Evolutionary conservation across 2,797 vertebrate genomes (phyloP), one percentile per base, ranked within the genome.

Genomic region (Sebastes cheni): DNA sequence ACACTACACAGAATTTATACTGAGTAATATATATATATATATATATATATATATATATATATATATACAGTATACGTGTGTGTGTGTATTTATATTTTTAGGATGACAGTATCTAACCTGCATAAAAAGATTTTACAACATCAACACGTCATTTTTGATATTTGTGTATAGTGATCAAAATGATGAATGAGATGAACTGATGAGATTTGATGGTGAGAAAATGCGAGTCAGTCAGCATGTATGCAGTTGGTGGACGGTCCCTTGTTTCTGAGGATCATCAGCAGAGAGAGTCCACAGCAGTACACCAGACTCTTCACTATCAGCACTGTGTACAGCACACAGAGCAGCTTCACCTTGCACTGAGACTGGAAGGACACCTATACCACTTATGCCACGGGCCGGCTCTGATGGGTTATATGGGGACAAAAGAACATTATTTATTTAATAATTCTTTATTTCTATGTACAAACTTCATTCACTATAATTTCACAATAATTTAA

Each of bases 301-400:
- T 5, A 65, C 22, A 65, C 22, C 71, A 85, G 34, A 42, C 79
- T 75, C 75, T 81, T 78, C 70, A 81, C 54, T 20, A 75, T 71
- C 74, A 85, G 79, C 60, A 62, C 32, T 11, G 55, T 23, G 50
- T 79, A 85, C 16, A 67, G 50, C 75, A 75, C 4, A 16, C 46
- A 64, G 16, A 77, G 27, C 75, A 82, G 34, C 42, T 39, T 67
- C 59, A 81, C 65, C 23, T n/a, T 52, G 56, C 18, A 65, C 39
- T 64, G 13, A 29, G 25, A 58, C 55, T 32, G 27, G 16, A 50
- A 50, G 42, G 29, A 23, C 36, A 23, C 27, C 39, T 42, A 14
- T 39, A 39, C 12, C 36, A 39, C 36, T 13, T 13, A 42, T 16
- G 39, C 39, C 39, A 16, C 13, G 1, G 39, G 39, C 39, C 39